Evolutionary conservation across 2,797 vertebrate species (phyloP).

Genomic region (Dendrocincla tyrannina): DNA sequence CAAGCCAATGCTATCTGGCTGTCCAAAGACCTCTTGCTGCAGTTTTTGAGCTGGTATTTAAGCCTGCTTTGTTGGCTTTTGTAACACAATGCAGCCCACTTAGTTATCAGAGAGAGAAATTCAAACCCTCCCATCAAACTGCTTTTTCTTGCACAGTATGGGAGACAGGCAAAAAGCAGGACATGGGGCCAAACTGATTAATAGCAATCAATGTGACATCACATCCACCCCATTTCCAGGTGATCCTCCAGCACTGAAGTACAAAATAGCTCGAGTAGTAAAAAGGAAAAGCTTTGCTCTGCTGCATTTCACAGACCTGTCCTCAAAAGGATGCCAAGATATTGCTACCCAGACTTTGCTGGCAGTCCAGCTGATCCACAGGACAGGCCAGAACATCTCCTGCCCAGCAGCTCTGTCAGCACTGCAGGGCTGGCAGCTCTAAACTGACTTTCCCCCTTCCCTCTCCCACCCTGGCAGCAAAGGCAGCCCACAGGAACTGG

Average conservation of each 20-base stretch:
- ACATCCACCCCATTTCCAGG: neutral
- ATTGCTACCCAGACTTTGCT: neutral
- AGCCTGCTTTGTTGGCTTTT: neutral
- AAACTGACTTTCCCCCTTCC: slow-evolving; percentile 1
- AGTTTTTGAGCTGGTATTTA: neutral
- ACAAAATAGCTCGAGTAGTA: neutral
- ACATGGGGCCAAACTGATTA: neutral
- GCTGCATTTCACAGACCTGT: neutral
- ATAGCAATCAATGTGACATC: neutral
- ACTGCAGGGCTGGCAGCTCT: neutral
- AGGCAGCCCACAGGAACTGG: neutral
- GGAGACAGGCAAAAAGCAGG: neutral
- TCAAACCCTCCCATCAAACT: neutral
- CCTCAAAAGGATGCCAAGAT: neutral
- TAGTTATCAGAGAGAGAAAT: neutral
- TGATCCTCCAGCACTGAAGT: neutral
- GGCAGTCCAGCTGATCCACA: neutral
- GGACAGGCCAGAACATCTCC: neutral
- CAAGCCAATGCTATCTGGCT: neutral
- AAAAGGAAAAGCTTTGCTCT: neutral
- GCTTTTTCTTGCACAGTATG: neutral
- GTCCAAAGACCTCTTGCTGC: neutral
- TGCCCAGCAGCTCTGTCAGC: slow-evolving; percentile 7
- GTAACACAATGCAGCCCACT: neutral
- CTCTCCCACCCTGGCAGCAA: neutral